Conservation (phyloP, 1,140 invertebrate species). For the Dendroctonus ponderosae region DNA sequence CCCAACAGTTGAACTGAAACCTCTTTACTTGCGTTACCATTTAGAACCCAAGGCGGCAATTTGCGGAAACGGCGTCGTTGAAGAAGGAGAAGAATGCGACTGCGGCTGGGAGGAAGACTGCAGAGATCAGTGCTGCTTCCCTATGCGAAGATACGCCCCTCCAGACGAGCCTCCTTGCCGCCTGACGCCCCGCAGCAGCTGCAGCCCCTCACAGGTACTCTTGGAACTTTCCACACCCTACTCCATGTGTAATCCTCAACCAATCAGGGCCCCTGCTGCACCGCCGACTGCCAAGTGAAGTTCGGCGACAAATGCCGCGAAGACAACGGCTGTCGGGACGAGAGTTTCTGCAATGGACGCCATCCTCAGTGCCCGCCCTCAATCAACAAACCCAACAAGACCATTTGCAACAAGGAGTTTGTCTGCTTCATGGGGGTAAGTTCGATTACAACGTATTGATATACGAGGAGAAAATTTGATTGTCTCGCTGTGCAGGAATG, state of each 20-base stretch:
- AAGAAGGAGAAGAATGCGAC: conserved; percentile 95
- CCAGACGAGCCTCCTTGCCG: conserved; percentile 77
- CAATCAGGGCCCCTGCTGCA: conserved; percentile 90
- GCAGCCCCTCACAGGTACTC: conserved; percentile 77
- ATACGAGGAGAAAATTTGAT: no score
- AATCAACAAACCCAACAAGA: conserved; percentile 89
- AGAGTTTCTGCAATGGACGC: conserved; percentile 84
- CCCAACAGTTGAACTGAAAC: no score
- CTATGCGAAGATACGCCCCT: conserved; percentile 76
- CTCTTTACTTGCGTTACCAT: no score
- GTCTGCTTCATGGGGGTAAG: conserved; percentile 93
- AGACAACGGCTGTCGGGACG: conserved; percentile 89
- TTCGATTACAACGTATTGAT: background rate
- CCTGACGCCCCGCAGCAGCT: conserved; percentile 72
- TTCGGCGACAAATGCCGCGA: conserved; percentile 87
- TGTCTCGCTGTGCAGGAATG: conserved; percentile 65
- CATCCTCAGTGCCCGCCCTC: conserved; percentile 86
- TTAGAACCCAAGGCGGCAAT: conserved; percentile 83
- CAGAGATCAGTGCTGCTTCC: conserved; percentile 89
- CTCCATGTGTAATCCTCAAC: background rate
- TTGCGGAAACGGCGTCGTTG: conserved; percentile 96
- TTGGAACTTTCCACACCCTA: background rate
- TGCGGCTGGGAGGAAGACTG: conserved; percentile 98
- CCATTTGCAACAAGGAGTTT: conserved; percentile 89
- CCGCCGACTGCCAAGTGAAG: conserved; percentile 80